phyloP scores from a whole-genome alignment of 2,888 invertebrate species.

The Ceratothoa steindachneri region DNA sequence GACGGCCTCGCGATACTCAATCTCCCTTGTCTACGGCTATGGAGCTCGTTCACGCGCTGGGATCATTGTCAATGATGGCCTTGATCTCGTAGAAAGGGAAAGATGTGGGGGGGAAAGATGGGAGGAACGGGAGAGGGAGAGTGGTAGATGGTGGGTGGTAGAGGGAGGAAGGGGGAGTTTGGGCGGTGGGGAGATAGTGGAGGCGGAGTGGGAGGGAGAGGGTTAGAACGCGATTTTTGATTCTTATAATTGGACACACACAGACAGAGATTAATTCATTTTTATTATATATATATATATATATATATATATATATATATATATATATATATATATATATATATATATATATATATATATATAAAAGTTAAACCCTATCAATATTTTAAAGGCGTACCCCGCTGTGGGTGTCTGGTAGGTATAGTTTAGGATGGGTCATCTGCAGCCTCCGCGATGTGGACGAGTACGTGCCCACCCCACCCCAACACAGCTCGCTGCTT shows the following conservation, averaged over 20 bases:
- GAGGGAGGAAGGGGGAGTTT: not conserved
- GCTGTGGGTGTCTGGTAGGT: not conserved
- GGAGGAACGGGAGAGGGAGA: not conserved
- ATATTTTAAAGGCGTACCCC: not conserved
- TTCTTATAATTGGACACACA: slow-evolving; percentile 1
- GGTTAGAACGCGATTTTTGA: too few relatives aligned
- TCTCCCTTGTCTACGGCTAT: not conserved
- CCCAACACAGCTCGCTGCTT: too few relatives aligned
- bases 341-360: slow-evolving; percentile 24
- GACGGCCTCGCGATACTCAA: not conserved
- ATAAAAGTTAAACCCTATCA: not conserved
- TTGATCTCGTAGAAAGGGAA: not conserved
- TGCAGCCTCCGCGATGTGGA: too few relatives aligned
- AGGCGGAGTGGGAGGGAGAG: too few relatives aligned
- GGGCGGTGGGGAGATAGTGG: not conserved
- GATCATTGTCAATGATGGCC: too few relatives aligned
- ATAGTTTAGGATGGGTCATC: too few relatives aligned
- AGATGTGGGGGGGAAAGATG: not conserved
- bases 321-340: slow-evolving; percentile 16
- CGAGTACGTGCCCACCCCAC: too few relatives aligned
- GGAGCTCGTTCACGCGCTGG: not conserved
- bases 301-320: slow-evolving; percentile 17
- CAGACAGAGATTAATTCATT: slow-evolving; percentile 3
- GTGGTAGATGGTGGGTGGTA: not conserved
- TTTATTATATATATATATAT: slow-evolving; percentile 6